Evolutionary conservation across 2,113 vertebrate genomes (phyloP).

Genomic region (Cromileptes altivelis): DNA sequence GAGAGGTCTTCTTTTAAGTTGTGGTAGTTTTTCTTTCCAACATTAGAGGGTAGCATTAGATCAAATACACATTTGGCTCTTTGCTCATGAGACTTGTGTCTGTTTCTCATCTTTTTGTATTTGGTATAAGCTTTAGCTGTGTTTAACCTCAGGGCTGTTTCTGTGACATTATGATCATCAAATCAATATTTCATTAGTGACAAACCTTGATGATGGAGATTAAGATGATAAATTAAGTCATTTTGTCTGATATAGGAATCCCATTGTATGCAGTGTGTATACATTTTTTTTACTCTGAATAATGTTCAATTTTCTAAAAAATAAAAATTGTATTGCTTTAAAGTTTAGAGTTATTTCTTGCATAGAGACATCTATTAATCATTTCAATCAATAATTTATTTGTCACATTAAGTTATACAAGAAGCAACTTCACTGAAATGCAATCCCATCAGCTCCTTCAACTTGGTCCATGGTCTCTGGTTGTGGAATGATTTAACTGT

Average conservation of each 20-base stretch:
- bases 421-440: no score
- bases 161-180: not conserved
- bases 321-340: not conserved
- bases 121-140: not conserved
- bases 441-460: no score
- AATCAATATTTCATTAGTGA: not conserved
- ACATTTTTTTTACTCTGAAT: not conserved
- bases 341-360: not conserved
- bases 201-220: not conserved
- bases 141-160: not conserved
- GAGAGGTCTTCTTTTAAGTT: not conserved
- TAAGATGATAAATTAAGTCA: not conserved
- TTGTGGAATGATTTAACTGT: no score
- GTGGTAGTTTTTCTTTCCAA: conserved; percentile 15
- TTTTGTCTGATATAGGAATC: not conserved
- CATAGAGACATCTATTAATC: not conserved
- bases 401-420: no score
- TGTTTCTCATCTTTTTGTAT: not conserved
- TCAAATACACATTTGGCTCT: conserved; percentile 1
- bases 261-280: not conserved
- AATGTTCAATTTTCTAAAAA: not conserved
- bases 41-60: conserved; percentile 49
- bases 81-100: not conserved
- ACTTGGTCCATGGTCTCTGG: no score
- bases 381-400: no score